These are phyloP conservation scores for Enteromius radiatus DNA, from an alignment of 2,797 vertebrate species.

Conservation along the genomic window DNA sequence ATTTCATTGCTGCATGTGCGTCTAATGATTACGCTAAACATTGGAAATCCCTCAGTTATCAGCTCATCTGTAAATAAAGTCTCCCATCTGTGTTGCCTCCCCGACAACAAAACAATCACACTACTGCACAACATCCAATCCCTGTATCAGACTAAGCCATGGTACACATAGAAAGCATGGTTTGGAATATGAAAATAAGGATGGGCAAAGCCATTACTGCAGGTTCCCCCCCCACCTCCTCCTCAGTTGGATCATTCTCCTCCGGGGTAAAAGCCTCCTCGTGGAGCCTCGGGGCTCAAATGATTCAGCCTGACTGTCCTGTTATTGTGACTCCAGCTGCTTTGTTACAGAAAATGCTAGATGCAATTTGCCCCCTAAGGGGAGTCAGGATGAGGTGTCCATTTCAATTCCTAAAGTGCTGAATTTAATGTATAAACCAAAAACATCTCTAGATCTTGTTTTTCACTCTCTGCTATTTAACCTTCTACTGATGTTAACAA, in stretches of 20 bases:
- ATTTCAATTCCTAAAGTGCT: constrained; percentile 76
- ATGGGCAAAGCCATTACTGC: constrained; percentile 30
- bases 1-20: background rate
- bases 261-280: constrained; percentile 23
- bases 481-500: background rate
- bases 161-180: background rate
- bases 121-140: constrained; percentile 8
- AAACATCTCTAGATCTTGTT: constrained; percentile 51
- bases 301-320: constrained; percentile 70
- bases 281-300: constrained; percentile 67
- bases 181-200: constrained; percentile 26
- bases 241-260: constrained; percentile 26
- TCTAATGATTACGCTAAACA: constrained; percentile 39
- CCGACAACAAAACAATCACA: constrained; percentile 24
- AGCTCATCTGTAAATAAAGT: constrained; percentile 30
- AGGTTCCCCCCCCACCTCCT: constrained; percentile 51
- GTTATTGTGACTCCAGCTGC: constrained; percentile 75
- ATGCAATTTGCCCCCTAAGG: constrained; percentile 72
- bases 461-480: background rate
- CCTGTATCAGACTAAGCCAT: background rate
- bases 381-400: constrained; percentile 68
- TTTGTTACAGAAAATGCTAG: constrained; percentile 71
- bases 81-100: constrained; percentile 26
- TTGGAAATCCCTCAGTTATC: constrained; percentile 9
- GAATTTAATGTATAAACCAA: constrained; percentile 68